Percentiles rank a stretch among this genome's conserved stretches.
Conservation (phyloP, 2,888 invertebrate genomes). For the Ectemnius cavifrons region DNA sequence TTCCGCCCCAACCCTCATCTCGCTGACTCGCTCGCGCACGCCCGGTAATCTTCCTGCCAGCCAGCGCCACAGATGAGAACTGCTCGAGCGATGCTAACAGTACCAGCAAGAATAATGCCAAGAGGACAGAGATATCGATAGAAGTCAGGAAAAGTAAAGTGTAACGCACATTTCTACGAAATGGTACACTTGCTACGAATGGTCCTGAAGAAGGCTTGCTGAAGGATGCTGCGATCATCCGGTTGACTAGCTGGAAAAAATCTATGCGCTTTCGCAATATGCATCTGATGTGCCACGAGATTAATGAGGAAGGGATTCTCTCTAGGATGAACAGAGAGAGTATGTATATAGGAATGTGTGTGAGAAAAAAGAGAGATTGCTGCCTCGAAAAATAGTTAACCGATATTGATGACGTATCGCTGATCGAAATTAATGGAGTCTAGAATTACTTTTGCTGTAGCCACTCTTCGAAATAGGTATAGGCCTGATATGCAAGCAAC, state of each 20-base stretch:
- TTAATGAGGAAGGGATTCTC: slow-evolving; percentile 36
- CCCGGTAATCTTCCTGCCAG: background rate
- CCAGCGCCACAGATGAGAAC: slow-evolving; percentile 27
- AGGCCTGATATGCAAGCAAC: no score
- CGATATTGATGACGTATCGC: slow-evolving; percentile 30
- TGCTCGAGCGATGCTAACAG: slow-evolving; percentile 19
- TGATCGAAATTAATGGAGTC: slow-evolving; percentile 34
- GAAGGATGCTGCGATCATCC: slow-evolving; percentile 1
- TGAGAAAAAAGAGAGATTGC: no score
- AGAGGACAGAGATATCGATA: background rate
- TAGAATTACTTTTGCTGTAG: background rate
- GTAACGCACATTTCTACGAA: background rate
- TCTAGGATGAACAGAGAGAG: no score
- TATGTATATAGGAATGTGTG: no score
- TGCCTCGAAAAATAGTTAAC: slow-evolving; percentile 26
- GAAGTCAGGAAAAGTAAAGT: background rate
- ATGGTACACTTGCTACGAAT: background rate
- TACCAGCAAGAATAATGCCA: no score
- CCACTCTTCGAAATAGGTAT: background rate
- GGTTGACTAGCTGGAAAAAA: slow-evolving; percentile 28
- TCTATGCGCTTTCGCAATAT: slow-evolving; percentile 24
- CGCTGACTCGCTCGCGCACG: background rate
- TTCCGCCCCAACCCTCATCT: background rate
- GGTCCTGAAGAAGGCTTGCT: no score
- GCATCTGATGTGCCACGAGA: slow-evolving; percentile 31